A percentile compares a stretch with the other conserved stretches of the same genome.
Evolutionary conservation across 2,113 vertebrate genomes (phyloP).

Genomic region (Chloebia gouldiae): DNA sequence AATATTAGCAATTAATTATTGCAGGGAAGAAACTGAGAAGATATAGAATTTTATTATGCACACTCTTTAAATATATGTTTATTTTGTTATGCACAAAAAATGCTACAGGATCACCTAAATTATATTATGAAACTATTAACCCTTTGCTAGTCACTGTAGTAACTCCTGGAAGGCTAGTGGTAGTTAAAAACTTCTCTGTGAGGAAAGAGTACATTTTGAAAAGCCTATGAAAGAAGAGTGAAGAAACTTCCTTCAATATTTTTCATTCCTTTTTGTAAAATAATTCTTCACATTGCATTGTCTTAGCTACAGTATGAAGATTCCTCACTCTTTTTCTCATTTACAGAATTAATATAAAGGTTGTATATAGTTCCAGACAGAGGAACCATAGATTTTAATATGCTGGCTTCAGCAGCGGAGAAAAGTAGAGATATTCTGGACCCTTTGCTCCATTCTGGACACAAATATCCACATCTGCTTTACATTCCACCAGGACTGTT

Average conservation of each 20-base stretch:
- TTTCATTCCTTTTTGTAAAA: not conserved
- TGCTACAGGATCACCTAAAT: not conserved
- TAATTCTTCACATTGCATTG: not conserved
- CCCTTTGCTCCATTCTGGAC: not conserved
- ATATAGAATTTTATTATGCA: not conserved
- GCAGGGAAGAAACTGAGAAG: not conserved
- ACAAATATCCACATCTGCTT: slow-evolving; percentile 9
- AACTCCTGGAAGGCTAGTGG: not conserved
- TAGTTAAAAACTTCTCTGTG: not conserved
- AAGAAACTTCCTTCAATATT: not conserved
- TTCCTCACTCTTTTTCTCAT: not conserved
- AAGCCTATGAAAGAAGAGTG: not conserved
- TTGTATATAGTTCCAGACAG: not conserved
- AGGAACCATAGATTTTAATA: not conserved
- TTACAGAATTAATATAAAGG: not conserved
- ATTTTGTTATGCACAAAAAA: not conserved
- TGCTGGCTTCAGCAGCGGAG: not conserved
- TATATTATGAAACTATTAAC: not conserved
- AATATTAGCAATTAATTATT: not conserved
- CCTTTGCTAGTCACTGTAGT: not conserved
- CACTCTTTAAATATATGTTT: not conserved
- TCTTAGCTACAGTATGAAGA: not conserved
- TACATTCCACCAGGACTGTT: not conserved
- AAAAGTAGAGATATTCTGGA: not conserved
- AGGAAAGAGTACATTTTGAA: not conserved